phyloP scores from a whole-genome alignment of 2,797 vertebrate genomes.

The Euphonia xanthogaster region DNA sequence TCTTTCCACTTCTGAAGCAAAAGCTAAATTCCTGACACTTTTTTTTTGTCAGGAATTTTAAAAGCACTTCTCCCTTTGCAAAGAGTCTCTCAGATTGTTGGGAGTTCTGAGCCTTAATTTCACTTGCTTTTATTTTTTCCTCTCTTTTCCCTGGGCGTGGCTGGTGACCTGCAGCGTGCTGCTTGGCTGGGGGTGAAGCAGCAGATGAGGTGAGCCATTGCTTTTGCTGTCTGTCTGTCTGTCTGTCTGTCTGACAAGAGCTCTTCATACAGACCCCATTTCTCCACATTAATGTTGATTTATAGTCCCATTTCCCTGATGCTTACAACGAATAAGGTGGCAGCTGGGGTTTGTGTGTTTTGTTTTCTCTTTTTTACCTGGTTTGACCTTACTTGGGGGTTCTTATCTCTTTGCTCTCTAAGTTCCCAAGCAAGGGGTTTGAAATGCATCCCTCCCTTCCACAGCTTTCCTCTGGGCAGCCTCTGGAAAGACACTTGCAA shows the following conservation, averaged over 20 bases:
- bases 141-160: slow-evolving; percentile 58
- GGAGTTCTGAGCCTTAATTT: slow-evolving; percentile 45
- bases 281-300: not conserved
- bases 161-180: slow-evolving; percentile 73
- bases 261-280: not conserved
- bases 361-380: not conserved
- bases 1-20: not conserved
- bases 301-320: not conserved
- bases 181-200: slow-evolving; percentile 80
- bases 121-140: slow-evolving; percentile 11
- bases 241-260: not conserved
- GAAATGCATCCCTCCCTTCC: not conserved
- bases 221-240: not conserved
- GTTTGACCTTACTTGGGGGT: not conserved
- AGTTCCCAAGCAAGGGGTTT: not conserved
- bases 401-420: not conserved
- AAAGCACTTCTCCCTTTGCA: not conserved
- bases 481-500: not conserved
- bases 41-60: not conserved
- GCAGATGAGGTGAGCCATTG: slow-evolving; percentile 80
- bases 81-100: not conserved
- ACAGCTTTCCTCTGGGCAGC: not conserved
- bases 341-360: not conserved
- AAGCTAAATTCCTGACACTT: not conserved
- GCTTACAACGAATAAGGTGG: not conserved